Base-by-base conservation (phyloP, 1,140 invertebrate species). In the Apis cerana region DNA sequence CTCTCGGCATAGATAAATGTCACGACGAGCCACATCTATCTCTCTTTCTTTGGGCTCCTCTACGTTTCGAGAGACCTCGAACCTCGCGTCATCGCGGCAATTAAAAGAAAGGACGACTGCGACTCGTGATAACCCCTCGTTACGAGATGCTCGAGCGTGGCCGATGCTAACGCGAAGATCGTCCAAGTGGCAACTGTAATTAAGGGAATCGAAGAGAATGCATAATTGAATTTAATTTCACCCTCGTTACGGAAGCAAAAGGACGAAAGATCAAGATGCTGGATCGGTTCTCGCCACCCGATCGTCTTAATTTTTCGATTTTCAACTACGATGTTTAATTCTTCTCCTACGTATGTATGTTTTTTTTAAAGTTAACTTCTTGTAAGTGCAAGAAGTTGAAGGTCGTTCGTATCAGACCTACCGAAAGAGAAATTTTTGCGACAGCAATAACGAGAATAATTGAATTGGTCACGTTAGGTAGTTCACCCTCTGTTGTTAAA, bases 1-100 rank as follows among this genome's bases (percentile, higher is more conserved):
- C 82, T 64, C 68, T 21, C 68, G 67, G 70, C 62, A 61, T 78
- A 64, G 75, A 87, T 87, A 87, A 83, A 83, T 74, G 84, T 82
- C 74, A 69, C 43, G 52, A 59, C n/a, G 23, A 15, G 1, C 43
- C 58, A 62, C 50, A 56, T 68, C 50, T 58, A 21, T 67, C 61
- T 74, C 13, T 9, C 15, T 52, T 5, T 27, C 43, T 86, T 82
- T 86, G 75, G 10, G 23, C 15, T 81, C 54, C 33, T 43, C 43
- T 12, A 19, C 11, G 27, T 27, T 54, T 12, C 48, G 15, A 61
- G 56, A 9, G 33, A 48, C 5, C 8, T 43, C 13, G 1, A n/a
- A 23, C 48, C 43, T 75, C 74, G 59, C 59, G 61, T 65, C 59
- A 23, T 23, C 56, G 5, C 11, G 33, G 15, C 78, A 52, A 56